Evolutionary conservation across 1,140 invertebrate species (phyloP), one percentile per base, ranked within the genome.

Genomic region (Saccostrea echinata): DNA sequence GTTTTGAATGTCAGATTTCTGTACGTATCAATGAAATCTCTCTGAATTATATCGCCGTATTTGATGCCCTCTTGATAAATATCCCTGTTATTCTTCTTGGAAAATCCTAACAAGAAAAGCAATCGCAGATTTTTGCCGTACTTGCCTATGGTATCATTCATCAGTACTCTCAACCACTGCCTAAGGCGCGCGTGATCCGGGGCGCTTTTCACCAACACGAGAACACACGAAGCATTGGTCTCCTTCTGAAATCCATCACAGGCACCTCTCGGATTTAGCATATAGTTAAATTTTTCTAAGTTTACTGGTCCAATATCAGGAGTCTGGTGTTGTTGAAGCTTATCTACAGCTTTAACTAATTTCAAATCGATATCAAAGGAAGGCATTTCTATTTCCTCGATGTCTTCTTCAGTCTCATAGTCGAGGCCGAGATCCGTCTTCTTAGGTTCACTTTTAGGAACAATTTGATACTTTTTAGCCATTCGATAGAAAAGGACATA

Each of bases 1-100:
- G 81, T 83, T 53, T 83, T 83, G 35, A n/a, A 52, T 24, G 81
- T 83, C 1, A 83, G 81, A 51, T 83, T 83, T 83, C 35, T 52
- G 35, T 83, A 83, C 1, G 35, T 51, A 24, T 83, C 81, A 16
- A 83, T 83, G 35, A 83, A 83, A 83, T 83, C 43, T 13, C 27
- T 83, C 24, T 83, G 81, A 51, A 83, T 24, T 16, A 83, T 83
- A 33, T 83, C 81, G 11, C 30, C 52, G 81, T 83, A 83, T 27
- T 52, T 83, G 9, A 2, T 33, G 27, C 27, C 3, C 68, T 76
- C 68, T 27, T 3, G 13, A 27, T 33, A 16, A 11, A 76, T 33
- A 35, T 76, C 68, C 11, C 0, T 76, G 30, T 76, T 76, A 24
- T 1, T 13, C 27, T 76, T 33, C 30, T 33, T 13, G 16, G 68